Conservation (phyloP, 2,888 invertebrate species). For the Cephus spinipes region DNA sequence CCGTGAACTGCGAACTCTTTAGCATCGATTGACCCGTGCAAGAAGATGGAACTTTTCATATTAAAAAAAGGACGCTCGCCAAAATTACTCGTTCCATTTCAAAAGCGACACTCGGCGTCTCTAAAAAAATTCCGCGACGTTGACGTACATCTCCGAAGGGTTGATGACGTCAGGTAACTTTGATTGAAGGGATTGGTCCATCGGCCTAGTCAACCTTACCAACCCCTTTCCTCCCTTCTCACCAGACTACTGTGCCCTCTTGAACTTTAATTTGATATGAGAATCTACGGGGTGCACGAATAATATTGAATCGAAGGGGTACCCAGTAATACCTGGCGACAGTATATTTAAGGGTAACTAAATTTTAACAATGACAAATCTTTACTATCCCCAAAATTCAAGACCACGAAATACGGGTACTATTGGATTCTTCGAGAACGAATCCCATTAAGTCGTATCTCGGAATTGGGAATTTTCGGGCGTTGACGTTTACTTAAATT, state of each 20-base stretch:
- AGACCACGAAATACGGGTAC: not conserved
- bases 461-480: not conserved
- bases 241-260: not conserved
- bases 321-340: not conserved
- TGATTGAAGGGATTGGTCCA: not conserved
- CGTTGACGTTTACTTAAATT: slow-evolving; percentile 33
- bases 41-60: no score
- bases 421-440: not conserved
- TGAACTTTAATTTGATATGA: not conserved
- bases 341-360: not conserved
- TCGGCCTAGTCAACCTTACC: not conserved
- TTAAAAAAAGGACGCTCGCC: not conserved
- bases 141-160: not conserved
- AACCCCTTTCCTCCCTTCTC: not conserved
- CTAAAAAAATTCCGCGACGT: not conserved
- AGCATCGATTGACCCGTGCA: no score
- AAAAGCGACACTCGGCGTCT: not conserved
- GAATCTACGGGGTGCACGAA: not conserved
- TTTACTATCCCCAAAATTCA: not conserved
- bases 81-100: not conserved
- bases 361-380: not conserved
- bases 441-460: slow-evolving; percentile 26
- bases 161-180: not conserved
- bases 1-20: no score
- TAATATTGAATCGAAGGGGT: not conserved